A percentile compares a stretch with the other conserved stretches of the same genome.
Evolutionary conservation across 2,797 vertebrate species (phyloP).

Genomic region (Chromobotia macracanthus): DNA sequence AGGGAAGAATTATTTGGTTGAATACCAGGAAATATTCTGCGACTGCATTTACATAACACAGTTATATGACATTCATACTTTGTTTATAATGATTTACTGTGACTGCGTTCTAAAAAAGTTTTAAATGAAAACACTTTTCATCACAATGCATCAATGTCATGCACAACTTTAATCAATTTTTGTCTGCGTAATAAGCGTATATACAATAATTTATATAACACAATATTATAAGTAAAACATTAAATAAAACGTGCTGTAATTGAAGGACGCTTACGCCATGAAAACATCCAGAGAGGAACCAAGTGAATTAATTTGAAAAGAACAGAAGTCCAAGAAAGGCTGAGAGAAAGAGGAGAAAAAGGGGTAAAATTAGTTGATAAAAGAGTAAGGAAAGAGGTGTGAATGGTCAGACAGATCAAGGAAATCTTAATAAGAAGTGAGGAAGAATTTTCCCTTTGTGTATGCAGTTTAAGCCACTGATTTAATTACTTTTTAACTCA

Average conservation of each 20-base stretch:
- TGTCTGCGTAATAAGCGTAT: neutral
- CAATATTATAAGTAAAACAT: no score
- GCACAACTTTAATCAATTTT: neutral
- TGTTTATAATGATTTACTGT: neutral
- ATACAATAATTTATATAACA: neutral
- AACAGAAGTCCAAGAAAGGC: constrained; percentile 78
- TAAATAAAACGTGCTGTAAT: constrained; percentile 19
- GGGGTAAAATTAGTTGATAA: constrained; percentile 40
- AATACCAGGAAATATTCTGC: neutral
- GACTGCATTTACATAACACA: neutral
- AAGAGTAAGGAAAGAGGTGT: constrained; percentile 19
- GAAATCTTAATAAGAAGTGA: neutral
- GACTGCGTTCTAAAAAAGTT: no score
- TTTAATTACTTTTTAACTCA: constrained; percentile 54
- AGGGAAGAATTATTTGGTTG: constrained; percentile 45
- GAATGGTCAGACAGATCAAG: constrained; percentile 12
- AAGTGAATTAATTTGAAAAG: constrained; percentile 69
- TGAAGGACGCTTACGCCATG: constrained; percentile 62
- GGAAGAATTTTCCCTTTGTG: neutral
- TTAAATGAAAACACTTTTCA: no score
- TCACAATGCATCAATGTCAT: neutral
- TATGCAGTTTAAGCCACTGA: neutral
- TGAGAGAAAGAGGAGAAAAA: constrained; percentile 57
- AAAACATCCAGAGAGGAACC: constrained; percentile 74
- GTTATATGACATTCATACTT: neutral